Percentiles rank a stretch among this genome's conserved stretches.
phyloP scores from a whole-genome alignment of 30 jellyfish, hydroid and myxozoan species.

The Aurelia sp. region DNA sequence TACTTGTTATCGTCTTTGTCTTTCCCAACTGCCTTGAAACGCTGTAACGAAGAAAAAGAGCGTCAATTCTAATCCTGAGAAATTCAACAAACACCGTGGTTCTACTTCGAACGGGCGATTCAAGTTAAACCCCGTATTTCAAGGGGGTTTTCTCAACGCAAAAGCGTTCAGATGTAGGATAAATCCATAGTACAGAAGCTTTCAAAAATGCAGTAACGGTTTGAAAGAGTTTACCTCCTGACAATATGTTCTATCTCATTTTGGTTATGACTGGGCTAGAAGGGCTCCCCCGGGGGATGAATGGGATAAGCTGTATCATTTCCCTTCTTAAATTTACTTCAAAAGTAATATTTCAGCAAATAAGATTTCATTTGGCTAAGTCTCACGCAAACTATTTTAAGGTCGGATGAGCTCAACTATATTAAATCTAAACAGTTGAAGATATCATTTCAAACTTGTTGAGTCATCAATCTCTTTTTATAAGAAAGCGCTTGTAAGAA shows the following conservation, averaged over 20 bases:
- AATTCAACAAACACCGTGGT: neutral
- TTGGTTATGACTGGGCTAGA: neutral
- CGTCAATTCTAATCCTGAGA: neutral
- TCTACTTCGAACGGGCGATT: neutral
- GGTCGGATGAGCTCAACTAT: too few species aligned
- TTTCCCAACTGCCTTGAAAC: slow-evolving; percentile 80
- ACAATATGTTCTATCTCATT: neutral
- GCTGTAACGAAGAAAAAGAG: slow-evolving; percentile 26
- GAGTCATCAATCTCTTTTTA: too few species aligned
- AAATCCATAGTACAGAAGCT: too few species aligned
- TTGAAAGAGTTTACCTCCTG: neutral
- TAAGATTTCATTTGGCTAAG: too few species aligned
- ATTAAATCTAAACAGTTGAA: too few species aligned
- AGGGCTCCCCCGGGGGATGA: neutral
- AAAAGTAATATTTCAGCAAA: too few species aligned
- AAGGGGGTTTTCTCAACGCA: neutral
- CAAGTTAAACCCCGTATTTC: neutral
- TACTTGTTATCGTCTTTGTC: slow-evolving; percentile 83
- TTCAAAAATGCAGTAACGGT: too few species aligned
- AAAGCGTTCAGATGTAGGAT: neutral
- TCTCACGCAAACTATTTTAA: too few species aligned
- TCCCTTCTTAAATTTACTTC: too few species aligned
- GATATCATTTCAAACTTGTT: too few species aligned
- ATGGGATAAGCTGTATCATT: too few species aligned
- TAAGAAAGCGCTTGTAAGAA: too few species aligned